These are phyloP conservation scores for Neoascia interrupta DNA, from an alignment of 2,888 invertebrate genomes.

Conservation along the genomic window DNA sequence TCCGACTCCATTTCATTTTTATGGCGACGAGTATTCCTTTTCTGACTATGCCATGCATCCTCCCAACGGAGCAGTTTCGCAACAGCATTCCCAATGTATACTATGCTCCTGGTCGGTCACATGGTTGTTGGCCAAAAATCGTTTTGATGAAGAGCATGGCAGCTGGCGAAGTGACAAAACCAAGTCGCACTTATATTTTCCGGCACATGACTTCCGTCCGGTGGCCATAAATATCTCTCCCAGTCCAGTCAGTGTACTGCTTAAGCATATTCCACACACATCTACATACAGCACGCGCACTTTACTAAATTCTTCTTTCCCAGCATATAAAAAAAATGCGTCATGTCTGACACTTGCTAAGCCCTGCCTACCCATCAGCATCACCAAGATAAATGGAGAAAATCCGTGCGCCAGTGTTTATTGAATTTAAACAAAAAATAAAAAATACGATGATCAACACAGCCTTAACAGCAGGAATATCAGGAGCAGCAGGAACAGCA, in stretches of 20 bases:
- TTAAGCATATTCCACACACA: slow-evolving; percentile 24
- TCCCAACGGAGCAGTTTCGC: slow-evolving; percentile 1
- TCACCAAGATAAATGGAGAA: slow-evolving; percentile 50
- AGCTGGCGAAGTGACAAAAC: slow-evolving; percentile 64
- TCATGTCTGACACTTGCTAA: neutral
- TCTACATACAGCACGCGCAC: neutral
- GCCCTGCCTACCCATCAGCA: slow-evolving; percentile 1
- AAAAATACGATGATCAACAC: slow-evolving; percentile 21
- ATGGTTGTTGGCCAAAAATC: slow-evolving; percentile 48
- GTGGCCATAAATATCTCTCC: slow-evolving; percentile 52
- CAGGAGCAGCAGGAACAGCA: neutral
- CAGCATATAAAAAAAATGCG: slow-evolving; percentile 1
- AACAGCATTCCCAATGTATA: neutral
- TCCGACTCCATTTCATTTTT: slow-evolving; percentile 42
- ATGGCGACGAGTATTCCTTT: slow-evolving; percentile 24
- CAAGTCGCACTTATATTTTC: slow-evolving; percentile 61
- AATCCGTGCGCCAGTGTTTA: slow-evolving; percentile 52
- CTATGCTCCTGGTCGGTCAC: slow-evolving; percentile 14
- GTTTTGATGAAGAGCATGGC: slow-evolving; percentile 52
- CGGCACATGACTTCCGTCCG: slow-evolving; percentile 60
- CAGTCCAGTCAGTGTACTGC: slow-evolving; percentile 39
- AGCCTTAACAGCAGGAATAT: slow-evolving; percentile 1
- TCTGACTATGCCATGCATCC: slow-evolving; percentile 11
- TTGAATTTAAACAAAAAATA: slow-evolving; percentile 37
- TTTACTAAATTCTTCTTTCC: neutral